Percentiles rank a stretch among this genome's conserved stretches.
Conservation (phyloP, 2,797 vertebrate species). For the Pangasius djambal region DNA sequence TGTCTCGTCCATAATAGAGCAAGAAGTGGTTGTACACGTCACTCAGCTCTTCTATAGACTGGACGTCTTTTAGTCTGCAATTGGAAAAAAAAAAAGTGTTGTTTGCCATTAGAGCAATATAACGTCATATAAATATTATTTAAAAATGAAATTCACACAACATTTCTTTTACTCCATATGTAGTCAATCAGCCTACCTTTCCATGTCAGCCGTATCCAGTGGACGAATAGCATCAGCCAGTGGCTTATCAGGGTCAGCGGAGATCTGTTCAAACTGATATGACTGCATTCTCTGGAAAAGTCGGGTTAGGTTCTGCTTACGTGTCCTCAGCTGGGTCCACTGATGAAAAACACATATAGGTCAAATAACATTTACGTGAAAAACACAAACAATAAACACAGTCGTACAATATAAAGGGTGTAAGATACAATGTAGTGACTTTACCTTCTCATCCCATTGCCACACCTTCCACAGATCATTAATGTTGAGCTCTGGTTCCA, state of each 20-base stretch:
- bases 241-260: slow-evolving; percentile 97
- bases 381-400: background rate
- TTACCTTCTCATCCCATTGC: slow-evolving; percentile 99
- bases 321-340: slow-evolving; percentile 97
- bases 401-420: too few species aligned
- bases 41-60: slow-evolving; percentile 93
- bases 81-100: background rate
- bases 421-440: background rate
- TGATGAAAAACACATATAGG: slow-evolving; percentile 58
- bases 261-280: slow-evolving; percentile 97
- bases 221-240: slow-evolving; percentile 94
- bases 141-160: background rate
- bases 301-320: slow-evolving; percentile 95
- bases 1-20: slow-evolving; percentile 97
- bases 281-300: slow-evolving; percentile 99
- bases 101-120: background rate
- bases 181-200: slow-evolving; percentile 77
- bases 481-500: slow-evolving; percentile 98
- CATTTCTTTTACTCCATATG: background rate
- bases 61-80: slow-evolving; percentile 92
- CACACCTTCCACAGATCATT: slow-evolving; percentile 98
- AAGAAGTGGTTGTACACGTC: slow-evolving; percentile 98
- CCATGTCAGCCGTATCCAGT: slow-evolving; percentile 94
- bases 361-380: background rate
- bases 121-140: too few species aligned